Conservation (phyloP, 1,140 invertebrate species). For the Listronotus bonariensis region DNA sequence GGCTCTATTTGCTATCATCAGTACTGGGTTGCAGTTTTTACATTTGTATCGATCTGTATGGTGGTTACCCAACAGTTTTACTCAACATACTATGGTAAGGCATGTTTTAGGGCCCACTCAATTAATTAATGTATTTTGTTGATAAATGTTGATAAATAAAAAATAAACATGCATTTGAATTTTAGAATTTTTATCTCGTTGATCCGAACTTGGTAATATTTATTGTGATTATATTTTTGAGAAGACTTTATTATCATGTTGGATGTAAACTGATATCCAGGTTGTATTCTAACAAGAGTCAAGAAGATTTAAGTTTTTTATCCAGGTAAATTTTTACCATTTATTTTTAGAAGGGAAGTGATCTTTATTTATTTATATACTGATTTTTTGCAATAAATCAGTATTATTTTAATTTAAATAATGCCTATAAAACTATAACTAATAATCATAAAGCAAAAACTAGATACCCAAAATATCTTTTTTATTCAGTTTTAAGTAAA, state of each 20-base stretch:
- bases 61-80: slow-evolving; percentile 94
- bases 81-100: slow-evolving; percentile 81
- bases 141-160: not conserved
- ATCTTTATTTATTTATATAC: no score
- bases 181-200: slow-evolving; percentile 94
- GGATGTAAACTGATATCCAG: slow-evolving; percentile 47
- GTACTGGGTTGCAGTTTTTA: slow-evolving; percentile 83
- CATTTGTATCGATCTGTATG: slow-evolving; percentile 96
- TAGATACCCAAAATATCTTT: no score
- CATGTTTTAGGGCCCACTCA: slow-evolving; percentile 3
- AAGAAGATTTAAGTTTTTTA: slow-evolving; percentile 32
- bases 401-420: no score
- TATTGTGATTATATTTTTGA: slow-evolving; percentile 76
- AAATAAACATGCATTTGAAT: no score
- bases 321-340: slow-evolving; percentile 24
- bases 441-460: no score
- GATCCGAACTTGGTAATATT: slow-evolving; percentile 85
- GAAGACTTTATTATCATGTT: slow-evolving; percentile 72
- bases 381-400: no score
- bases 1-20: slow-evolving; percentile 77
- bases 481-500: no score
- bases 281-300: slow-evolving; percentile 38
- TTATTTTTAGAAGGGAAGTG: no score
- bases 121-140: no score
- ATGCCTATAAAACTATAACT: no score